These are phyloP conservation scores for Ursus arctos DNA, from an alignment of 2,113 vertebrate species.

Conservation along the genomic window DNA sequence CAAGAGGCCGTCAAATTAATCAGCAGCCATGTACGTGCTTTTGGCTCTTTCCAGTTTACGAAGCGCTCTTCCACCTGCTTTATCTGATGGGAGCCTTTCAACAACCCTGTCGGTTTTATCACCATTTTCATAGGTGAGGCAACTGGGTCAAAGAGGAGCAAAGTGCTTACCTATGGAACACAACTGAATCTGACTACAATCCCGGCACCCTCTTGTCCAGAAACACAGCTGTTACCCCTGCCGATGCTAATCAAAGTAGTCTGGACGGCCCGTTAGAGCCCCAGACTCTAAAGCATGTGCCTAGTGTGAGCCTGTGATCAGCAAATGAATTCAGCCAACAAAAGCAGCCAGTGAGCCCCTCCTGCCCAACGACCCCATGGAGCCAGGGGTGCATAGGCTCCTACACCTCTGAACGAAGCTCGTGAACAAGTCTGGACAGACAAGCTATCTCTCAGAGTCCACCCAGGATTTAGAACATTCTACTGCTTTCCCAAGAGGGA, in stretches of 20 bases:
- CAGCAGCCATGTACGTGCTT: not conserved
- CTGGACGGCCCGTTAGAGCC: not conserved
- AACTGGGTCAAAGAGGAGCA: slow-evolving; percentile 49
- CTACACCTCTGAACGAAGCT: not conserved
- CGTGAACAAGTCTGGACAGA: not conserved
- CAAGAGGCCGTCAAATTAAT: not conserved
- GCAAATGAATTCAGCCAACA: not conserved
- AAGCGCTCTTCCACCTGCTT: not conserved
- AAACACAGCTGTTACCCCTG: not conserved
- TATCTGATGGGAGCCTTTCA: slow-evolving; percentile 44
- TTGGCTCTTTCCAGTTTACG: slow-evolving; percentile 54
- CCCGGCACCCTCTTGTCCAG: not conserved
- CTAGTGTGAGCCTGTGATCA: not conserved
- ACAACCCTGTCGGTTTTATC: not conserved
- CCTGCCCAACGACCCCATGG: not conserved
- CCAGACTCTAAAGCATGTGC: not conserved
- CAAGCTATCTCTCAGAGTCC: not conserved
- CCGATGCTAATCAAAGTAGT: not conserved
- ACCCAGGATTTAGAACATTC: not conserved
- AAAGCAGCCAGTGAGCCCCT: not conserved
- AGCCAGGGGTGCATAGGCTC: not conserved
- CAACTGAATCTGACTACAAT: not conserved
- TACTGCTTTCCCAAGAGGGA: not conserved
- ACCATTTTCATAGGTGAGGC: slow-evolving; percentile 35
- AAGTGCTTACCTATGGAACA: slow-evolving; percentile 17